phyloP scores from a whole-genome alignment of 1,140 invertebrate species.

The Caerostris darwini region DNA sequence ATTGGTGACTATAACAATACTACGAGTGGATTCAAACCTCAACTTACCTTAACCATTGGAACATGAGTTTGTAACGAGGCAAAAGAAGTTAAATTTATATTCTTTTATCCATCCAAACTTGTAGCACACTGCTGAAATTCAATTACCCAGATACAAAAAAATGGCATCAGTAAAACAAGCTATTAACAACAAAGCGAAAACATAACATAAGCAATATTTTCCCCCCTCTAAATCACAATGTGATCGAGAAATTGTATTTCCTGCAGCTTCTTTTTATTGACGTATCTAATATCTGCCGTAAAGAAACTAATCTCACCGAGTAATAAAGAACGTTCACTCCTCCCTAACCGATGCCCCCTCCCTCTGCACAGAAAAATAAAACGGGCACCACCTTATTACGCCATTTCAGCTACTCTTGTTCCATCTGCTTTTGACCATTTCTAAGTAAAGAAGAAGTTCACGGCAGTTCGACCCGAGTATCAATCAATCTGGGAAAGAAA shows the following conservation, averaged over 20 bases:
- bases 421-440: conserved; percentile 40
- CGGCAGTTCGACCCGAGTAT: background rate
- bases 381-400: conserved; percentile 1
- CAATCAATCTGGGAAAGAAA: conserved; percentile 9
- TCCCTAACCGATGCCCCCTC: background rate
- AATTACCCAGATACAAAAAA: too few species aligned
- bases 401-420: conserved; percentile 20
- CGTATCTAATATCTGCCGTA: conserved; percentile 8
- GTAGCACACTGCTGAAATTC: too few species aligned
- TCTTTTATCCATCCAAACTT: too few species aligned
- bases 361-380: background rate
- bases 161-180: background rate
- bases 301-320: conserved; percentile 13
- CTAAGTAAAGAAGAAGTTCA: conserved; percentile 16
- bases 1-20: too few species aligned
- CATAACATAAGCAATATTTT: background rate
- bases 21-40: too few species aligned
- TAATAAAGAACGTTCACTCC: background rate
- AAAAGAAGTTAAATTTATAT: too few species aligned
- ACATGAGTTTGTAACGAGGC: too few species aligned
- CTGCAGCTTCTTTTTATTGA: background rate
- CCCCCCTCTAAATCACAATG: background rate
- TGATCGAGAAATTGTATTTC: conserved; percentile 21
- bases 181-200: background rate
- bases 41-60: too few species aligned